Base-by-base conservation (phyloP, 92 coral and sea anemone genomes). In the Muricea muricata region DNA sequence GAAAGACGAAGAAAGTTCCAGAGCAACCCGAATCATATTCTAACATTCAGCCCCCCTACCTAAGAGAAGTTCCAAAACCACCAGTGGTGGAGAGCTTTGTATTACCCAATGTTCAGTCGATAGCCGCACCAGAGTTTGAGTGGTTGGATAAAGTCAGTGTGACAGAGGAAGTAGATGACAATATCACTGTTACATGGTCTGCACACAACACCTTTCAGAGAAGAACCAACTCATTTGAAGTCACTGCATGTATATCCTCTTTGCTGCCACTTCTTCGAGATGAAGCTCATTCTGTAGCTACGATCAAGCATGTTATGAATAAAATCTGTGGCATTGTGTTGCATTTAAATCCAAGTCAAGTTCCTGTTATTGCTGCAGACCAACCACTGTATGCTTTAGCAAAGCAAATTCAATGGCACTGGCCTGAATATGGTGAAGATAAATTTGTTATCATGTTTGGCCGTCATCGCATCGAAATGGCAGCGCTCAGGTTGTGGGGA, bases 361-460 rank as follows among this genome's bases (percentile, higher is more conserved):
- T 32, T 40, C 84, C 87, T 10, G 84, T 65, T 24, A 41, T 58
- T 3, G 83, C 87, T 23, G 84, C 73, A 21, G 88, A 83, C 63
- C 88, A 84, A 46, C 89, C 86, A 7, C 66, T 78, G 21, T 89
- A 28, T 48, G 56, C 86, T 14, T 3, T 72, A 1, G 87, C 89
- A 47, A 89, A 89, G 67, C 90, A 89, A 20, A 80, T 79, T 1
- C 87, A 90, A 65, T 86, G 86, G 90, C 23, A 65, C 18, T 86
- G 90, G 90, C 85, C 85, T 6, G 85, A 82, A 8, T 87, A 87
- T 52, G 88, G 84, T 7, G 91, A 87, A 37, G 91, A 87, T 33
- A 83, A 71, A 46, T 70, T 87, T 72, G 54, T 87, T 0, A 28
- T 87, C 21, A 71, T 87, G 81, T 81, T 85, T 21, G 90, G 90